Evolutionary conservation across 1,140 invertebrate species (phyloP), one percentile per base, ranked within the genome.

Genomic region (Papilio polytes): DNA sequence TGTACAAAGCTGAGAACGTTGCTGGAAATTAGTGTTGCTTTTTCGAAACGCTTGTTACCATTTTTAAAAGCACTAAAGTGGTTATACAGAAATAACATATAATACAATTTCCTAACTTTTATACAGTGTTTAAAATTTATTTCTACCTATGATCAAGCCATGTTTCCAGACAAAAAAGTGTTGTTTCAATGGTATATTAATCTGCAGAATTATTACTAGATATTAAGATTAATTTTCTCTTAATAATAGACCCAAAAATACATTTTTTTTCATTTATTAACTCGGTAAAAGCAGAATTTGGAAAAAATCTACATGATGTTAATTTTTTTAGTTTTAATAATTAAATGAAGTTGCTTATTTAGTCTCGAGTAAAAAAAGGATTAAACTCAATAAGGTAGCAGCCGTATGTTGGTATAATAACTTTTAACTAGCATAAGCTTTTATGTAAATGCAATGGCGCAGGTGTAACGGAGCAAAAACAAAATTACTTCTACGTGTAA

Each of bases 1-100:
- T 31, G 63, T 31, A 66, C 63, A 66, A 66, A 66, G 63, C 26
- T 66, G 22, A 63, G 63, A 26, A 26, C 12, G 63, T 26, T 66
- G 3, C 63, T 31, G 63, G 63, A 66, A 31, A 66, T 66, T 66
- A 66, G 63, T 66, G 63, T 26, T 66, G 63, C 63, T 66, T 66
- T 66, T 10, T 66, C 26, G 22, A 66, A 66, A 66, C 63, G 63
- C 12, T 66, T 66, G 22, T 31, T 66, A 66, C 4, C 3, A 66
- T 48, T 31, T 66, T 31, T 66, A 13, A 66, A 66, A 66, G 10
- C 63, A 66, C 22, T 12, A 66, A 66, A 66, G 36, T 13, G 22
- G 26, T 46, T 46, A 12, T 48, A 48, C 46, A 1, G 12, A 48
- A 48, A 48, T 48, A 36, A 36, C 6, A 48, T 9, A 48, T 10